phyloP scores from a whole-genome alignment of 1,140 invertebrate genomes.

The Euwallacea fornicatus region DNA sequence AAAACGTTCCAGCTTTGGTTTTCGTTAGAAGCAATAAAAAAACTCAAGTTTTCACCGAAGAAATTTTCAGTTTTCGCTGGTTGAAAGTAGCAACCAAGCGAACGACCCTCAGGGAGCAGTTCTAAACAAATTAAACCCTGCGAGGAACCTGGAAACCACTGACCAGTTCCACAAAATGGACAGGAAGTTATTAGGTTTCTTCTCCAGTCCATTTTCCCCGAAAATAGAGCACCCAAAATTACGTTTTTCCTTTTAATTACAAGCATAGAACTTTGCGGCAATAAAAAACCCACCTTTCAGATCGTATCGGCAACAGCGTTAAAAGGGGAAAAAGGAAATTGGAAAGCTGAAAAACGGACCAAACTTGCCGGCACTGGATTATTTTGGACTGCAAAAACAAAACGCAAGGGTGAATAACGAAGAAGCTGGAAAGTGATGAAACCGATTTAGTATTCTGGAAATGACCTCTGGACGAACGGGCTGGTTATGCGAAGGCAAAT shows the following conservation, averaged over 20 bases:
- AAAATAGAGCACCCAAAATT: constrained; percentile 11
- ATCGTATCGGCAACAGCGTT: constrained; percentile 27
- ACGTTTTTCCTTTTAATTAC: constrained; percentile 21
- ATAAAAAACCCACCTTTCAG: constrained; percentile 32
- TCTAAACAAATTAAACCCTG: too few species aligned
- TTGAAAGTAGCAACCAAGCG: too few species aligned
- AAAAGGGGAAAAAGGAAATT: constrained; percentile 36
- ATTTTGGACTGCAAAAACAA: constrained; percentile 35
- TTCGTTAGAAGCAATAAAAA: too few species aligned
- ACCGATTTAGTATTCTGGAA: constrained; percentile 18
- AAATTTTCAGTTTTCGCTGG: too few species aligned
- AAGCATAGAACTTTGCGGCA: constrained; percentile 19
- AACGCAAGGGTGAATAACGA: constrained; percentile 34
- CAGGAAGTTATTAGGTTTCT: background rate
- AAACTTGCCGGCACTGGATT: constrained; percentile 35
- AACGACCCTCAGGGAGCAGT: too few species aligned
- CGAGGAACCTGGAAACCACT: too few species aligned
- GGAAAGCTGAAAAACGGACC: constrained; percentile 32
- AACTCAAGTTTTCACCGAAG: too few species aligned
- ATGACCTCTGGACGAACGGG: constrained; percentile 9
- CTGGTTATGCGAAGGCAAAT: constrained; percentile 11
- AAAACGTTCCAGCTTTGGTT: too few species aligned
- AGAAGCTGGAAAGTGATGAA: constrained; percentile 29
- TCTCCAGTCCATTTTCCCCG: constrained; percentile 11
- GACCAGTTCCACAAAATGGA: too few species aligned